These are phyloP conservation scores for Ecdyonurus torrentis DNA, from an alignment of 2,888 invertebrate genomes.

Conservation along the genomic window DNA sequence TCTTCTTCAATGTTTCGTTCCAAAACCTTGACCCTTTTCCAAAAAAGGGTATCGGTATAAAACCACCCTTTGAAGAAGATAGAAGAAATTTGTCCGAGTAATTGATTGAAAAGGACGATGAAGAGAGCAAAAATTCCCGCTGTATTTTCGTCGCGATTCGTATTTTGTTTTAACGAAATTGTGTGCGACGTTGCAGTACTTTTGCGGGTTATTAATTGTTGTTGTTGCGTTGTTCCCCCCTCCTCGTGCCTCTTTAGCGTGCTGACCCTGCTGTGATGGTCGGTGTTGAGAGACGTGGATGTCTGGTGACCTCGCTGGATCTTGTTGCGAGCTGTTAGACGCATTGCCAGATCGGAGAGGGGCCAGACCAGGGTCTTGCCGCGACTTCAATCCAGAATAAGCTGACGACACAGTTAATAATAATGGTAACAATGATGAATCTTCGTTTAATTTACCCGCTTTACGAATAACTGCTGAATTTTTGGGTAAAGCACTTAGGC, in stretches of 20 bases:
- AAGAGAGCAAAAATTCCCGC: neutral
- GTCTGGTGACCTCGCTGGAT: neutral
- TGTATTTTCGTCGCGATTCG: neutral
- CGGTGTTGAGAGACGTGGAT: neutral
- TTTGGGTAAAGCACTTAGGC: neutral
- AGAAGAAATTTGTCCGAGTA: neutral
- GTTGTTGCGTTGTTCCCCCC: neutral
- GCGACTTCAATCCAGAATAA: neutral
- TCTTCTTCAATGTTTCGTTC: neutral
- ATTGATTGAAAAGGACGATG: neutral
- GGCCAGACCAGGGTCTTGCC: slow-evolving; percentile 1
- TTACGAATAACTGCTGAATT: neutral
- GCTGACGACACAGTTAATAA: neutral
- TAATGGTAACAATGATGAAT: neutral
- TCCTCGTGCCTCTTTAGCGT: neutral
- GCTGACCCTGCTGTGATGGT: neutral
- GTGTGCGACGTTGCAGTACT: neutral
- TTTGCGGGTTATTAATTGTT: neutral
- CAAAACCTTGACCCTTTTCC: neutral
- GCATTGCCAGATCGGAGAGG: slow-evolving; percentile 1
- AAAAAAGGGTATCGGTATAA: neutral
- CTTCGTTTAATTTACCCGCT: neutral
- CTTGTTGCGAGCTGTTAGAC: neutral
- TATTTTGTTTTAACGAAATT: neutral
- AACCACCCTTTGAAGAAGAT: neutral